A percentile compares a stretch with the other conserved stretches of the same genome.
These are phyloP conservation scores for Nyctereutes procyonoides DNA, from an alignment of 2,113 vertebrate species.

Conservation along the genomic window DNA sequence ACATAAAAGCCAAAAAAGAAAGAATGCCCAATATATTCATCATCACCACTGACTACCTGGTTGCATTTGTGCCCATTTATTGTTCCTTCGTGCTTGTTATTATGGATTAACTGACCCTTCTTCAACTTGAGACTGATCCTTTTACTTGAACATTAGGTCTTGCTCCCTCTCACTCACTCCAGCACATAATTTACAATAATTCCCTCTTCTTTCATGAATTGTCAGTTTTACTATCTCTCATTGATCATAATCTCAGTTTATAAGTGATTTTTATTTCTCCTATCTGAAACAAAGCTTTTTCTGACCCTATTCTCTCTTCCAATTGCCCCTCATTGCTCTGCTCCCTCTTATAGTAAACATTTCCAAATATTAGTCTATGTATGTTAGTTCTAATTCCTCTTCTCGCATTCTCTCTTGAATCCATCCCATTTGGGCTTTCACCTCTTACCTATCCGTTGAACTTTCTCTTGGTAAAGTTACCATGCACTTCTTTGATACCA, in stretches of 20 bases:
- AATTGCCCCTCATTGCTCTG: background rate
- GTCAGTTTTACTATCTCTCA: background rate
- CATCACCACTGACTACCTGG: background rate
- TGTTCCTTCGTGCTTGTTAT: background rate
- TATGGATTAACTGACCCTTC: background rate
- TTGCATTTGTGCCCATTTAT: background rate
- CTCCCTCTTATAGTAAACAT: background rate
- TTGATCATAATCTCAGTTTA: conserved; percentile 19
- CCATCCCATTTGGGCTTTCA: background rate
- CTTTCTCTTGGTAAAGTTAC: background rate
- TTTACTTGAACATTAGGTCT: background rate
- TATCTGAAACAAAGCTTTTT: background rate
- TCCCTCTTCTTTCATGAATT: background rate
- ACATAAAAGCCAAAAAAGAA: background rate
- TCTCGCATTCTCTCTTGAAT: background rate
- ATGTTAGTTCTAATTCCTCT: background rate
- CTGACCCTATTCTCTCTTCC: background rate
- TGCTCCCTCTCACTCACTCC: background rate
- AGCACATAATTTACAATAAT: background rate
- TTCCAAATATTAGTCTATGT: background rate
- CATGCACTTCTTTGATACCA: background rate
- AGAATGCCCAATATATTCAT: background rate
- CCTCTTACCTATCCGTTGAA: background rate
- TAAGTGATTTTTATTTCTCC: background rate
- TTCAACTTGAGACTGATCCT: background rate